phyloP scores from a whole-genome alignment of 2,113 vertebrate genomes.

The Paracanthobrama guichenoti region DNA sequence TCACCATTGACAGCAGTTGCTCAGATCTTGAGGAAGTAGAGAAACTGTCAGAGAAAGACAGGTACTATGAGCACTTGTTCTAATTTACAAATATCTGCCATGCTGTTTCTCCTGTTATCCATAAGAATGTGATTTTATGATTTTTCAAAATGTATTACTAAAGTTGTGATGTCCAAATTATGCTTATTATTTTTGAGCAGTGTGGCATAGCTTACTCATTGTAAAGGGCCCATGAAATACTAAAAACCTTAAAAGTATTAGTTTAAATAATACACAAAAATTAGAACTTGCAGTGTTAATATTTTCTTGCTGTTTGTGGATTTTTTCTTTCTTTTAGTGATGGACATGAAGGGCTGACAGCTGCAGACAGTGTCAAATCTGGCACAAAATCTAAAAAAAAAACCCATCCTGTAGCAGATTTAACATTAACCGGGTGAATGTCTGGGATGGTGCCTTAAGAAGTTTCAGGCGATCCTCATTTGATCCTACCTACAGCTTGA shows the following conservation, averaged over 20 bases:
- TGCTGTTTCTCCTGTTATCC: background rate
- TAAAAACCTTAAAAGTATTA: background rate
- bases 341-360: background rate
- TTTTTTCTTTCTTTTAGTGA: background rate
- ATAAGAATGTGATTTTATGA: background rate
- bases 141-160: background rate
- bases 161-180: too few relatives aligned
- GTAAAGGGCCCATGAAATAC: background rate
- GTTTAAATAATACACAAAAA: background rate
- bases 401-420: slow-evolving; percentile 5
- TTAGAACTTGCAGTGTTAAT: too few relatives aligned
- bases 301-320: too few relatives aligned
- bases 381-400: background rate
- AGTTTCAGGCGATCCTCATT: background rate
- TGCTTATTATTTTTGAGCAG: background rate
- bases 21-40: slow-evolving; percentile 8
- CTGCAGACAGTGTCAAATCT: slow-evolving; percentile 4
- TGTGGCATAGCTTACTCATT: too few relatives aligned
- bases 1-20: background rate
- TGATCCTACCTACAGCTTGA: background rate
- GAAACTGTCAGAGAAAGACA: background rate
- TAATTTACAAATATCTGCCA: too few relatives aligned
- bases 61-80: background rate
- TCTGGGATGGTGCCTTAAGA: slow-evolving; percentile 17
- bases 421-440: background rate